A percentile compares a stretch with the other conserved stretches of the same genome.
Conservation (phyloP, 2,888 invertebrate genomes). For the Orchesella flavescens region DNA sequence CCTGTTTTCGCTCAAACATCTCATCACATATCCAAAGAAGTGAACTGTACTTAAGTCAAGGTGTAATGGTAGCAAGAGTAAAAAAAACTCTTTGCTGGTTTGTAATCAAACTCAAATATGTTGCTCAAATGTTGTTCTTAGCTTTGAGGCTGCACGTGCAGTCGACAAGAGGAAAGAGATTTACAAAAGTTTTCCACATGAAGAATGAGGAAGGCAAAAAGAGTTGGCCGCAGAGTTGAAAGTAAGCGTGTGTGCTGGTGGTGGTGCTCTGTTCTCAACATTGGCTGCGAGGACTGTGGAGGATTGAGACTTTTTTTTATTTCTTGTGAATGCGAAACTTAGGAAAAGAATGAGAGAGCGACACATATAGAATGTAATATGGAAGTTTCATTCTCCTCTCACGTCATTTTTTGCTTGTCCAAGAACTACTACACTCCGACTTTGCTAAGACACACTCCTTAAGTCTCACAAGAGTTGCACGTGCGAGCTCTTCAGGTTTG, state of each 20-base stretch:
- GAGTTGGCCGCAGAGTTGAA: slow-evolving; percentile 28
- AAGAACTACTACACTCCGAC: slow-evolving; percentile 27
- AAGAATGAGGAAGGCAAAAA: slow-evolving; percentile 34
- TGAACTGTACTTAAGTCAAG: slow-evolving; percentile 23
- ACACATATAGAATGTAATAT: slow-evolving; percentile 54
- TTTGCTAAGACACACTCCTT: slow-evolving; percentile 33
- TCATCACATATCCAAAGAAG: slow-evolving; percentile 7
- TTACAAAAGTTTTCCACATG: slow-evolving; percentile 45
- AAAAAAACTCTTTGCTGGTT: not conserved
- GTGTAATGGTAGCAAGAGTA: slow-evolving; percentile 5
- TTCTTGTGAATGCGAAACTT: slow-evolving; percentile 17
- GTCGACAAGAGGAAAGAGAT: slow-evolving; percentile 52
- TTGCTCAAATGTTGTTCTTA: slow-evolving; percentile 31
- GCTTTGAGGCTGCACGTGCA: slow-evolving; percentile 64
- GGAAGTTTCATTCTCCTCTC: slow-evolving; percentile 42
- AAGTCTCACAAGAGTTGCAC: slow-evolving; percentile 60
- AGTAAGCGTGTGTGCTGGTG: not conserved
- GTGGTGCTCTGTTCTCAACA: too few relatives aligned
- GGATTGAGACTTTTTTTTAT: slow-evolving; percentile 17
- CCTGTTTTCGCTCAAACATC: slow-evolving; percentile 5
- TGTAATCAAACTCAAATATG: slow-evolving; percentile 16
- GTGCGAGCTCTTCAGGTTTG: slow-evolving; percentile 69
- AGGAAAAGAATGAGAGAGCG: slow-evolving; percentile 40
- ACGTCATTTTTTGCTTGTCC: slow-evolving; percentile 42
- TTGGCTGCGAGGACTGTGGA: slow-evolving; percentile 24